Evolutionary conservation across 1,140 invertebrate species (phyloP), one percentile per base, ranked within the genome.

Genomic region (Hycleus cichorii): DNA sequence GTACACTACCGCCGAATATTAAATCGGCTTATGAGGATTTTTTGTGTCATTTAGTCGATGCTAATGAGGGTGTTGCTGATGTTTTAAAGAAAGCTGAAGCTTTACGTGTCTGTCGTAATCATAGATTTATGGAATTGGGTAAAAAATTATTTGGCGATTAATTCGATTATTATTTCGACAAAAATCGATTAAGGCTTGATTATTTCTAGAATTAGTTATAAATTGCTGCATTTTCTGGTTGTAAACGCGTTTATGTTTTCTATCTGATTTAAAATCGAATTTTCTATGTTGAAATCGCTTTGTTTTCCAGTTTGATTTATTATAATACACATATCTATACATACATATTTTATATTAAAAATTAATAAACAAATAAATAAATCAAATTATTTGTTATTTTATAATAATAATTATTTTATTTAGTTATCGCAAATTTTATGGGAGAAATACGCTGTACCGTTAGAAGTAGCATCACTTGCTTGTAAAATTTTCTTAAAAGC

Each of bases 21-120:
- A 91, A 92, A 68, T 89, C 87, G 38, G 91, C 91, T 11, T 93
- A 89, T 76, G 91, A 95, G 76, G 90, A 94, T 75, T 87, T 95
- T 69, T 76, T 95, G 9, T 89, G 88, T 67, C 85, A 87, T 72
- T 77, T 93, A 60, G 88, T 92, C 6, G 87, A 89, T 60, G 88
- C 89, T 46, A 90, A 91, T 74, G 78, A 84, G 47, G 81, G 79
- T 73, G 86, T 88, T 32, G 81, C 81, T 25, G 76, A 81, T n/a
- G 85, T 91, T 8, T 75, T 94, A 32, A 90, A 91, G 72, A 90
- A 93, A 68, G 83, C 84, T 57, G 90, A 91, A 62, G 89, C 88
- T 9, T 75, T 91, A 43, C 83, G 85, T 59, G 87, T 91, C 46
- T 93, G 90, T 72, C 80, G 89, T 68, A 91, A 87, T 71, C 91